Evolutionary conservation across 2,888 invertebrate genomes (phyloP).

Genomic region (Dromius quadrimaculatus): DNA sequence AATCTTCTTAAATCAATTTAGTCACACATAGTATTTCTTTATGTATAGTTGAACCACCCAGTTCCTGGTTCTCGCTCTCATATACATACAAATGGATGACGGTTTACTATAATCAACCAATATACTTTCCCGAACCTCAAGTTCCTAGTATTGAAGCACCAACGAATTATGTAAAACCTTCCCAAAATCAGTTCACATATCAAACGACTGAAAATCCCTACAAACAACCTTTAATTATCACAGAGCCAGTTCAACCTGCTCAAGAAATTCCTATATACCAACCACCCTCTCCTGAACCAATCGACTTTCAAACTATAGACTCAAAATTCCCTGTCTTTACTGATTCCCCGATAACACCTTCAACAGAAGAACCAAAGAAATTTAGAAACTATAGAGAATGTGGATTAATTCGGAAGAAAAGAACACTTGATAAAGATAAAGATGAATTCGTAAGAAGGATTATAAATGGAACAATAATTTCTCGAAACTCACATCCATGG

Average conservation of each 20-base stretch:
- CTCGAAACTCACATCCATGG: conserved; percentile 27
- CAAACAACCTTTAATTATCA: no score
- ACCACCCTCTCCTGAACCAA: not conserved
- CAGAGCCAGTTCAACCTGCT: no score
- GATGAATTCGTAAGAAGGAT: conserved; percentile 4
- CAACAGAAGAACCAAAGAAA: not conserved
- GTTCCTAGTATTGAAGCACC: no score
- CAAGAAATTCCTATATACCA: no score
- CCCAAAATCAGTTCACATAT: no score
- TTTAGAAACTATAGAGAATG: conserved; percentile 26
- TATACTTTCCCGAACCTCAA: no score
- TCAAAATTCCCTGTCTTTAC: not conserved
- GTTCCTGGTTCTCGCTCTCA: not conserved
- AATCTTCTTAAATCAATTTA: not conserved
- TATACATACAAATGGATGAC: not conserved
- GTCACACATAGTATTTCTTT: not conserved
- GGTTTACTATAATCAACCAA: not conserved
- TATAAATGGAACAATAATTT: conserved; percentile 13
- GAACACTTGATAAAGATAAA: not conserved
- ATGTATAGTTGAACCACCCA: not conserved
- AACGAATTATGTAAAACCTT: no score
- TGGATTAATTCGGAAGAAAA: conserved; percentile 11
- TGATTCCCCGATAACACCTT: not conserved
- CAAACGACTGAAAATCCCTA: no score
- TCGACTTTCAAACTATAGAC: no score